phyloP scores from a whole-genome alignment of 2,113 vertebrate species.

The Anas platyrhynchos region DNA sequence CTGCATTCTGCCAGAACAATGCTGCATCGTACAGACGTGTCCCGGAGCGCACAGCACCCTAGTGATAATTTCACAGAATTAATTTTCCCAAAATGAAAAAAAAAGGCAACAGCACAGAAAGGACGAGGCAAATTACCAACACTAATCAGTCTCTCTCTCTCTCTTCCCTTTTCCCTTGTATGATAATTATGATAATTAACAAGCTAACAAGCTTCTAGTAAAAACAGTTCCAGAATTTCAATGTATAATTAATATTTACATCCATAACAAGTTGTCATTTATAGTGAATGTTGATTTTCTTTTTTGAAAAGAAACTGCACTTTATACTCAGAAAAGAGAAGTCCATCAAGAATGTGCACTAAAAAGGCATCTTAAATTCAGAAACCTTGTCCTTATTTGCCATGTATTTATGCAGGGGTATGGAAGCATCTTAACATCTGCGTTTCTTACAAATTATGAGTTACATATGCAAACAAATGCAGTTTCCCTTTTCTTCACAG shows the following conservation, averaged over 20 bases:
- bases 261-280: constrained; percentile 71
- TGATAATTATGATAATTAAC: constrained; percentile 72
- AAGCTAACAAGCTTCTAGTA: constrained; percentile 71
- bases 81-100: constrained; percentile 60
- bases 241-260: constrained; percentile 76
- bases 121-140: constrained; percentile 62
- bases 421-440: constrained; percentile 25
- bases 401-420: constrained; percentile 36
- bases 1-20: constrained; percentile 60
- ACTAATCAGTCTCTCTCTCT: constrained; percentile 66
- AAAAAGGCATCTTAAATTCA: constrained; percentile 27
- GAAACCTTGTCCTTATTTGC: constrained; percentile 23
- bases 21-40: background rate
- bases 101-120: constrained; percentile 46
- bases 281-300: constrained; percentile 44
- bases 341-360: background rate
- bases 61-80: constrained; percentile 71
- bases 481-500: background rate
- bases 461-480: background rate
- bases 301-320: background rate
- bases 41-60: constrained; percentile 44
- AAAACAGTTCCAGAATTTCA: constrained; percentile 73
- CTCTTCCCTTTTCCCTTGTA: constrained; percentile 67
- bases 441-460: background rate
- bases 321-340: constrained; percentile 29